phyloP scores from a whole-genome alignment of 2,113 vertebrate genomes.

The Colaptes auratus region DNA sequence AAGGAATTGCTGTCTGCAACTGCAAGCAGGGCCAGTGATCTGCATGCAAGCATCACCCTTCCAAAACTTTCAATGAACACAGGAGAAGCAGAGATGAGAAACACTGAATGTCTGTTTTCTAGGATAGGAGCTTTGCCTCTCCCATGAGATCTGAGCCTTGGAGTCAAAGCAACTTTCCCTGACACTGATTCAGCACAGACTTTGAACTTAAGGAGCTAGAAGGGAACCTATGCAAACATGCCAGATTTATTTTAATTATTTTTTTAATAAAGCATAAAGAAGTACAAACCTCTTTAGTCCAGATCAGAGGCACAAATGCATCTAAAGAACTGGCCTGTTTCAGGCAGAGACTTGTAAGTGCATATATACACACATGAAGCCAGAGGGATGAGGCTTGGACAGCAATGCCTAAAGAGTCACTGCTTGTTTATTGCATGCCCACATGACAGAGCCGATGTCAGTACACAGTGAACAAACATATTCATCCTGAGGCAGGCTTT shows the following conservation, averaged over 20 bases:
- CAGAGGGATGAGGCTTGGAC: not conserved
- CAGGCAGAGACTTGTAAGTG: not conserved
- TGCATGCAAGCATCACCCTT: not conserved
- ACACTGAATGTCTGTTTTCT: not conserved
- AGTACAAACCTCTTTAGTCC: not conserved
- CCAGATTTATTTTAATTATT: not conserved
- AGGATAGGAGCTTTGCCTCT: not conserved
- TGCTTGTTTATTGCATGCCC: not conserved
- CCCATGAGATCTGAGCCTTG: not conserved
- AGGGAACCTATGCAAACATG: not conserved
- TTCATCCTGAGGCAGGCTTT: not conserved
- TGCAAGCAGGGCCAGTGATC: not conserved
- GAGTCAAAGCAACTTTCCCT: not conserved
- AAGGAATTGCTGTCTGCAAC: slow-evolving; percentile 22
- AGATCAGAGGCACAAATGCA: not conserved
- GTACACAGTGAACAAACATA: not conserved
- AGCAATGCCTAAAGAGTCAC: not conserved
- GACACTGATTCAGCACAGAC: not conserved
- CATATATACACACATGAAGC: not conserved
- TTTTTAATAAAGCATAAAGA: not conserved
- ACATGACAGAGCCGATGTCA: not conserved
- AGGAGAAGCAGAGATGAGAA: not conserved
- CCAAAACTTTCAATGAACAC: slow-evolving; percentile 15
- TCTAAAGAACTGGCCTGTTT: not conserved
- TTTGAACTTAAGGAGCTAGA: not conserved